These are phyloP conservation scores for Gallinago solitaria DNA, from an alignment of 2,797 vertebrate species.

Conservation along the genomic window DNA sequence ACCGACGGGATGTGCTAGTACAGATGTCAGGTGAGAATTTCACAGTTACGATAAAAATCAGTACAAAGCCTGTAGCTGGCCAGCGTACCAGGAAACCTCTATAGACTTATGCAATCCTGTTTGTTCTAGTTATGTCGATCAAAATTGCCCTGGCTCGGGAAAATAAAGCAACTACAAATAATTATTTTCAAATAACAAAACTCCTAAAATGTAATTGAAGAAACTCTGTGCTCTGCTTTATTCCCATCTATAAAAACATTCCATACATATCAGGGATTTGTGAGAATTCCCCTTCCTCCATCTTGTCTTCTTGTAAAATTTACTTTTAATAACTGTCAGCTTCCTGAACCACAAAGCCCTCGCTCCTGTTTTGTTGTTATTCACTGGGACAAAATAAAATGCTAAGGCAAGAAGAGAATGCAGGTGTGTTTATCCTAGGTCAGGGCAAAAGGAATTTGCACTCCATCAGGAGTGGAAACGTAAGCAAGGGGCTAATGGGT, in stretches of 20 bases:
- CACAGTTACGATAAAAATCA: conserved; percentile 19
- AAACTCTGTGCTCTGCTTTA: conserved; percentile 39
- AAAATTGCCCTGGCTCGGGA: neutral
- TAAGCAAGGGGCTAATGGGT: neutral
- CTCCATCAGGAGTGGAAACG: neutral
- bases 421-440: conserved; percentile 54
- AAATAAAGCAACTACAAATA: conserved; percentile 13
- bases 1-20: neutral
- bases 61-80: conserved; percentile 12
- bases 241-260: conserved; percentile 52
- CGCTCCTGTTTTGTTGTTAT: conserved; percentile 31
- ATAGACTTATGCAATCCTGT: conserved; percentile 28
- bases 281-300: neutral
- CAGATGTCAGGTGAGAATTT: conserved; percentile 42
- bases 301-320: conserved; percentile 47
- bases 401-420: neutral
- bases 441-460: conserved; percentile 11
- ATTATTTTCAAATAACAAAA: conserved; percentile 36
- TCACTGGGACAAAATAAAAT: conserved; percentile 23
- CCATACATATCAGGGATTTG: conserved; percentile 54
- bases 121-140: conserved; percentile 7
- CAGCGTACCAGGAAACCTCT: conserved; percentile 23
- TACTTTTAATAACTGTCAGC: conserved; percentile 60
- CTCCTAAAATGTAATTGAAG: conserved; percentile 28
- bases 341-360: conserved; percentile 45